phyloP scores from a whole-genome alignment of 2,113 vertebrate species.

The Campylorhamphus procurvoides region DNA sequence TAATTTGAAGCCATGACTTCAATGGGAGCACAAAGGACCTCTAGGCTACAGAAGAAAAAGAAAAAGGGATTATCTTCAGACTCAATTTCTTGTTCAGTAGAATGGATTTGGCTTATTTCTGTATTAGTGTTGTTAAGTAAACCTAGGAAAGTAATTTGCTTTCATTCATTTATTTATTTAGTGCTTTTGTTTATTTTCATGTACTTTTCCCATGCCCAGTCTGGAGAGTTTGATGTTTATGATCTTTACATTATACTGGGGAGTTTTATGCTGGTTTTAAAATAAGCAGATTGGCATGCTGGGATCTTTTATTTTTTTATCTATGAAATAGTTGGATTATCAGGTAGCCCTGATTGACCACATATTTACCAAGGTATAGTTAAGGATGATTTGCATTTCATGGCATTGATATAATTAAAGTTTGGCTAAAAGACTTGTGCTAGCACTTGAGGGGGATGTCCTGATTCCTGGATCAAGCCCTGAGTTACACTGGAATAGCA shows the following conservation, averaged over 20 bases:
- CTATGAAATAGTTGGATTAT: background rate
- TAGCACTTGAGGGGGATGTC: background rate
- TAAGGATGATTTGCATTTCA: background rate
- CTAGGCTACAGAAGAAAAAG: background rate
- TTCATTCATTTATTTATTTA: slow-evolving; percentile 1
- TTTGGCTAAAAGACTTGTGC: background rate
- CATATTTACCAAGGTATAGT: background rate
- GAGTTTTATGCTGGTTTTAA: background rate
- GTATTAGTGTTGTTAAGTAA: background rate
- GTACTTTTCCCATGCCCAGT: background rate
- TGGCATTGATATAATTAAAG: background rate
- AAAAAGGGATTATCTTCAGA: background rate
- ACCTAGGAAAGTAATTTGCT: background rate
- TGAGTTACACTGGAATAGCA: background rate
- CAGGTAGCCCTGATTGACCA: background rate
- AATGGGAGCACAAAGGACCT: background rate
- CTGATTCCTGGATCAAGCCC: background rate
- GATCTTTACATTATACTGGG: background rate
- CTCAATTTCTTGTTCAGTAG: background rate
- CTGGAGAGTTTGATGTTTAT: background rate
- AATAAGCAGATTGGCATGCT: background rate
- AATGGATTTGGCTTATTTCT: background rate
- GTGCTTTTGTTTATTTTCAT: background rate
- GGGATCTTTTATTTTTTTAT: background rate
- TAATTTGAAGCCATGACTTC: background rate